These are phyloP conservation scores for Formica aserva DNA, from an alignment of 2,888 invertebrate genomes.

Conservation along the genomic window DNA sequence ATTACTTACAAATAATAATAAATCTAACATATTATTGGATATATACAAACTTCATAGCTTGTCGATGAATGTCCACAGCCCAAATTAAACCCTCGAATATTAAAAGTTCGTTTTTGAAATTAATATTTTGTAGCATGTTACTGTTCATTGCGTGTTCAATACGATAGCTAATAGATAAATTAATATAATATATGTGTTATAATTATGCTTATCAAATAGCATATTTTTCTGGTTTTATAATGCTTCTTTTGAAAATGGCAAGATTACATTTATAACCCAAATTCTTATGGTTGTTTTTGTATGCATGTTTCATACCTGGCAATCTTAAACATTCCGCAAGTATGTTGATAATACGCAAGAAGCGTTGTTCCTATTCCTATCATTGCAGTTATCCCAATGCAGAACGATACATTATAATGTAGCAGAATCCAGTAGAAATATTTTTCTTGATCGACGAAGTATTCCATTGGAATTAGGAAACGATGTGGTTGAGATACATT, in stretches of 20 bases:
- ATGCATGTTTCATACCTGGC: not conserved
- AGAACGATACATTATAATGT: not conserved
- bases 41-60: constrained; percentile 23
- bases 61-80: not conserved
- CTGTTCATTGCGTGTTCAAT: not conserved
- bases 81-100: not conserved
- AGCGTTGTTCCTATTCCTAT: not conserved
- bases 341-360: not conserved
- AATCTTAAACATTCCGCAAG: constrained; percentile 16
- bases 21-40: not conserved
- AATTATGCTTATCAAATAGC: not conserved
- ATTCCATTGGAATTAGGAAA: not conserved
- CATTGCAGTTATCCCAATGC: accelerated
- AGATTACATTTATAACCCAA: not conserved
- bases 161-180: constrained; percentile 7
- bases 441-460: constrained; percentile 29
- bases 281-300: not conserved
- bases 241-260: not conserved
- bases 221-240: not conserved
- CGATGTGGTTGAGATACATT: not conserved
- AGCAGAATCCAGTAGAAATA: constrained; percentile 1
- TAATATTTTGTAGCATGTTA: not conserved
- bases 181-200: not conserved
- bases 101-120: not conserved
- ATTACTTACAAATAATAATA: not conserved